These are phyloP conservation scores for Astatotilapia flaviijosephi DNA, from an alignment of 2,113 vertebrate genomes.

Conservation along the genomic window DNA sequence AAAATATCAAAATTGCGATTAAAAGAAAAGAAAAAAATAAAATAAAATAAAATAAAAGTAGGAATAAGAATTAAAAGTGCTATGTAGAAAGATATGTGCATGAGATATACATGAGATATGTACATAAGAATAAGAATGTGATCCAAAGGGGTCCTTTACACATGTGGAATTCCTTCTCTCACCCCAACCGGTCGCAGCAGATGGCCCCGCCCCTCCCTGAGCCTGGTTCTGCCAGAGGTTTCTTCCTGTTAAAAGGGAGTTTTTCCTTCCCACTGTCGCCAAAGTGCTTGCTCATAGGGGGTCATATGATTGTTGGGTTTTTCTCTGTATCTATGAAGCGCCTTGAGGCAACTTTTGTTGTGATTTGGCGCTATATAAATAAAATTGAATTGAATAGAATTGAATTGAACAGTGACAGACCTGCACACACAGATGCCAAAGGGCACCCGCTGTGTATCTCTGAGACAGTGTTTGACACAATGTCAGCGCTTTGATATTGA, in stretches of 20 bases:
- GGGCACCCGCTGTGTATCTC: neutral
- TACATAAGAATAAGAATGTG: too few relatives aligned
- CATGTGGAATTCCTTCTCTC: too few relatives aligned
- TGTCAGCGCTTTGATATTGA: neutral
- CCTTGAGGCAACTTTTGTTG: neutral
- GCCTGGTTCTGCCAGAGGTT: fast-evolving
- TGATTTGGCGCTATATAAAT: neutral
- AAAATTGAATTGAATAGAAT: neutral
- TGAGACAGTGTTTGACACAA: neutral
- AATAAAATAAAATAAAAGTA: too few relatives aligned
- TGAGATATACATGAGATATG: too few relatives aligned
- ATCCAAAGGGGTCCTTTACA: neutral
- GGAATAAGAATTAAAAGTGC: too few relatives aligned
- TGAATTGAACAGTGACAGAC: neutral
- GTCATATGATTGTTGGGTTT: neutral
- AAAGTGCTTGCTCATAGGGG: neutral
- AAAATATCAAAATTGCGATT: too few relatives aligned
- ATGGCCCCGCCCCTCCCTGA: neutral
- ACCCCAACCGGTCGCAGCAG: fast-evolving
- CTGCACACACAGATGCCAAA: neutral
- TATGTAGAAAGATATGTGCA: too few relatives aligned
- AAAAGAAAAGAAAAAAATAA: too few relatives aligned
- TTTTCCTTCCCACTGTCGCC: neutral
- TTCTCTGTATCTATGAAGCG: neutral
- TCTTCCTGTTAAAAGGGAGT: neutral